These are phyloP conservation scores for Nyctibius bracteatus DNA, from an alignment of 2,113 vertebrate species.

Conservation along the genomic window DNA sequence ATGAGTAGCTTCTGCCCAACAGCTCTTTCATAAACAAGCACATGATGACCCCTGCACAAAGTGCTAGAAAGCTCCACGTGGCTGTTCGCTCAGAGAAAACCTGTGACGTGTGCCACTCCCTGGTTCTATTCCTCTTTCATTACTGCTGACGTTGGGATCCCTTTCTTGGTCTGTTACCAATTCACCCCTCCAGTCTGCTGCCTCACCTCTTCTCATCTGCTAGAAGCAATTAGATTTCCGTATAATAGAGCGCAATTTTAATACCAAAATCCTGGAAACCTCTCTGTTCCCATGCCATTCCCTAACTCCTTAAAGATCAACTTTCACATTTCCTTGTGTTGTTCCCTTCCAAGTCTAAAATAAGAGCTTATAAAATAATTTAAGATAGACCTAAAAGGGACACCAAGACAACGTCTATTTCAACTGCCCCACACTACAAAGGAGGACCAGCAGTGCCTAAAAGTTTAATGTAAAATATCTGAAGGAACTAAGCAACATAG, in stretches of 20 bases:
- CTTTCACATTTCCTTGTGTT: not conserved
- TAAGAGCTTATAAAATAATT: not conserved
- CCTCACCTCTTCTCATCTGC: not conserved
- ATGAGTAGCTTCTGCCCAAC: not conserved
- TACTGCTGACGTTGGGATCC: not conserved
- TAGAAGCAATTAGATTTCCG: not conserved
- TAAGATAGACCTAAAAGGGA: not conserved
- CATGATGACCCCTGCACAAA: rapidly evolving
- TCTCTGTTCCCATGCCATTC: not conserved
- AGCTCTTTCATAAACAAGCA: not conserved
- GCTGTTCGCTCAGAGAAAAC: not conserved
- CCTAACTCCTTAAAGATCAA: not conserved
- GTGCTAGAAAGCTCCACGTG: not conserved
- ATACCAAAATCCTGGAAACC: not conserved
- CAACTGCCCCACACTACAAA: not conserved
- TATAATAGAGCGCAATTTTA: not conserved
- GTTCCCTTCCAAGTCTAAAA: not conserved
- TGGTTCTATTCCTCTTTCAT: not conserved
- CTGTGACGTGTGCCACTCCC: rapidly evolving
- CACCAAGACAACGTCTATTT: not conserved
- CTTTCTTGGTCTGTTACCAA: not conserved
- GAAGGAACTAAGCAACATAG: rapidly evolving
- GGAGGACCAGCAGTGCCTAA: not conserved
- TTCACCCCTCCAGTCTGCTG: not conserved
- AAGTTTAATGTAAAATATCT: not conserved